Evolutionary conservation across 2,797 vertebrate genomes (phyloP).

Genomic region (Anolis apletophallus): DNA sequence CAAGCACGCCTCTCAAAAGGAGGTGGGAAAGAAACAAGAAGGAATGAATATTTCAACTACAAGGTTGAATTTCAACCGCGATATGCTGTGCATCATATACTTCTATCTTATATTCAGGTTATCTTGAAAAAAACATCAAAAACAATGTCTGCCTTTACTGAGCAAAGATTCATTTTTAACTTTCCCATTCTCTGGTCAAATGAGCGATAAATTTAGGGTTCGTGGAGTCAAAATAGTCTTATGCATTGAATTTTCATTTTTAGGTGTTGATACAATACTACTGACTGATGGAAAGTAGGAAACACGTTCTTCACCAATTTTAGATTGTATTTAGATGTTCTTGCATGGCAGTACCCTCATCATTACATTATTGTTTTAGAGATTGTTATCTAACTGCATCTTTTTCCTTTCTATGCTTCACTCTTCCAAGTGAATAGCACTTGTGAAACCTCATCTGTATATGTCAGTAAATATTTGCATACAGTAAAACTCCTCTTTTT

Average conservation of each 20-base stretch:
- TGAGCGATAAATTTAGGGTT: background rate
- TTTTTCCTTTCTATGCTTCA: background rate
- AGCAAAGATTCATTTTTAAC: too few relatives aligned
- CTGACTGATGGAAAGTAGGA: background rate
- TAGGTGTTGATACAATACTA: background rate
- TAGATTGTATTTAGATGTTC: background rate
- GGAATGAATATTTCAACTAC: background rate
- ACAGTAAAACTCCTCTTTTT: background rate
- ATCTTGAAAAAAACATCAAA: background rate
- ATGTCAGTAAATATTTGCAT: background rate
- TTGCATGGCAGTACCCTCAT: constrained; percentile 4
- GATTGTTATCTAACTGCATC: constrained; percentile 15
- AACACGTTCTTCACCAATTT: background rate
- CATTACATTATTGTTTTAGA: constrained; percentile 26
- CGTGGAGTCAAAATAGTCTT: background rate
- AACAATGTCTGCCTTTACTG: too few relatives aligned
- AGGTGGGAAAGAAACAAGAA: background rate
- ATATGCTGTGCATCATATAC: background rate
- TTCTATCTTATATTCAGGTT: background rate
- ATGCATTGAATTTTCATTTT: background rate
- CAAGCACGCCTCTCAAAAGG: background rate
- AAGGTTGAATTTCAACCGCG: background rate
- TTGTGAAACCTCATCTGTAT: rapidly evolving
- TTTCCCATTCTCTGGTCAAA: too few relatives aligned
- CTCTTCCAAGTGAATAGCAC: background rate